phyloP scores from a whole-genome alignment of 2,888 invertebrate species.

The Xylota sylvarum region DNA sequence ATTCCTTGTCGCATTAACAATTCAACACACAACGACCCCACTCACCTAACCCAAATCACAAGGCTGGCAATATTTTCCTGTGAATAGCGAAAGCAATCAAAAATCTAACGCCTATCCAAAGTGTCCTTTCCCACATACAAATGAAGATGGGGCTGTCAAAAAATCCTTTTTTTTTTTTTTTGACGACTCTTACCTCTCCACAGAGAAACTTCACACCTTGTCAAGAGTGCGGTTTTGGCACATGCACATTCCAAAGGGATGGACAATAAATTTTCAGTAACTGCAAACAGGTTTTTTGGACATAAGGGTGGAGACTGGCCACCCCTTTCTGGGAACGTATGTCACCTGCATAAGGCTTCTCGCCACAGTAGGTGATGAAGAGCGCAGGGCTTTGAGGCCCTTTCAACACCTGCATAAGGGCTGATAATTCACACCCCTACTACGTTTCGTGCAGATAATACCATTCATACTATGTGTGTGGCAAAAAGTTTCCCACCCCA shows the following conservation, averaged over 20 bases:
- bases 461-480: slow-evolving; percentile 14
- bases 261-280: slow-evolving; percentile 19
- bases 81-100: not conserved
- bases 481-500: slow-evolving; percentile 4
- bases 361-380: not conserved
- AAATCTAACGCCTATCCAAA: slow-evolving; percentile 6
- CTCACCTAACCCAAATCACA: not conserved
- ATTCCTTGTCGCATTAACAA: slow-evolving; percentile 31
- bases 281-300: slow-evolving; percentile 12
- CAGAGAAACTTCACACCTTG: slow-evolving; percentile 5
- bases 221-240: slow-evolving; percentile 29
- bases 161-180: not conserved
- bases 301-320: not conserved
- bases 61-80: not conserved
- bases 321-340: slow-evolving; percentile 8
- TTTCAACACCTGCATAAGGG: slow-evolving; percentile 7
- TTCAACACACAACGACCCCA: slow-evolving; percentile 27
- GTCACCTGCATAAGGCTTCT: slow-evolving; percentile 13
- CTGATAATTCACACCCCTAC: slow-evolving; percentile 2
- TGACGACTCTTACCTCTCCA: not conserved
- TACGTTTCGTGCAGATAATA: slow-evolving; percentile 6
- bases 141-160: slow-evolving; percentile 14
- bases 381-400: not conserved
- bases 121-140: slow-evolving; percentile 18
- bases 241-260: slow-evolving; percentile 5